Evolutionary conservation across 2,797 vertebrate genomes (phyloP).

Genomic region (Pangasius mekongensis): DNA sequence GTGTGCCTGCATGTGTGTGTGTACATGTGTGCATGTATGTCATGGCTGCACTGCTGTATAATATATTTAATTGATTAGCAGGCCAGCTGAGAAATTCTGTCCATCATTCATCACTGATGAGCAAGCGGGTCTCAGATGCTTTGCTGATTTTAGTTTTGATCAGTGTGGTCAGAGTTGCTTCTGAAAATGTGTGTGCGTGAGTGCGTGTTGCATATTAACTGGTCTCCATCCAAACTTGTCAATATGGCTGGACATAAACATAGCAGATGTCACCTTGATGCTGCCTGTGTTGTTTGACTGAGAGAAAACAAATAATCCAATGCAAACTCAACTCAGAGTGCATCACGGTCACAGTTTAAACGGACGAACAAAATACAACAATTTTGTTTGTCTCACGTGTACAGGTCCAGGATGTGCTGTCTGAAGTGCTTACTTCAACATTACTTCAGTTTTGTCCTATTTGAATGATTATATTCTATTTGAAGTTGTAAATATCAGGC

Average conservation of each 20-base stretch:
- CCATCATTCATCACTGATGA: not conserved
- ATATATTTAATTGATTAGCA: not conserved
- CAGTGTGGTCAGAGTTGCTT: not conserved
- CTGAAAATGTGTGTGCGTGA: constrained; percentile 31
- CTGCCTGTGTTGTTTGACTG: constrained; percentile 37
- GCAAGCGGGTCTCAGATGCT: not conserved
- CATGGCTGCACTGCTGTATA: no score
- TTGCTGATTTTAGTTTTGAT: not conserved
- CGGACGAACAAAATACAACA: not conserved
- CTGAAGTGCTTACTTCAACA: not conserved
- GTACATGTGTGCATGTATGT: no score
- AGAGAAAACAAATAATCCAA: constrained; percentile 36
- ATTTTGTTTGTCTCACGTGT: not conserved
- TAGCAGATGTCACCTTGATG: constrained; percentile 57
- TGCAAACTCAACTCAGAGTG: constrained; percentile 38
- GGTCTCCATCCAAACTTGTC: constrained; percentile 49
- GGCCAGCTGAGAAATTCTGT: not conserved
- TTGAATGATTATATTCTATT: not conserved
- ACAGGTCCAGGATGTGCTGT: not conserved
- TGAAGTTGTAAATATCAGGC: not conserved
- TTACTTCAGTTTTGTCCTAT: not conserved
- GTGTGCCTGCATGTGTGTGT: not conserved
- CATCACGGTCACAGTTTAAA: constrained; percentile 22
- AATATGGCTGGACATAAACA: constrained; percentile 53
- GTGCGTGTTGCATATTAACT: constrained; percentile 14